Base-by-base conservation (phyloP, 2,888 invertebrate species). In the Napeogenes sylphis region DNA sequence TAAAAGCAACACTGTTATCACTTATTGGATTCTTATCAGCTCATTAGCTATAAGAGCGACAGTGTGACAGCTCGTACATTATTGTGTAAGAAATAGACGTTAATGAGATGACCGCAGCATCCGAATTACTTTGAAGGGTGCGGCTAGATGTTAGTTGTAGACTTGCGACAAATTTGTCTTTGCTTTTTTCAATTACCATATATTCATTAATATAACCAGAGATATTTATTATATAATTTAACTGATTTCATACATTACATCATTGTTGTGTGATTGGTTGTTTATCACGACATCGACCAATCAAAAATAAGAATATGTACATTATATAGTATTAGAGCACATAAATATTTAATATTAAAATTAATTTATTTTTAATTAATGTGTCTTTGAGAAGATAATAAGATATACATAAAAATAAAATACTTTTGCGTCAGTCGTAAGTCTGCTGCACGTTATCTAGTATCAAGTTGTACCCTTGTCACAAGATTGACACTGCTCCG, bases 401-500 rank as follows among this genome's bases (percentile, higher is more conserved):
- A 21, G 21, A 21, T 21, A 21, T 21, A 21, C 21, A 21, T 21
- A 21, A 21, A 21, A 1, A 21, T 21, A 21, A 21, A 21, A 21
- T 21, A 21, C 21, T 21, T 21, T 38, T 63, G 42, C 32, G 47
- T n/a, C 46, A 58, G 61, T 73, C 73, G 76, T 72, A 35, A 61
- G 80, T 79, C 68, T 79, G 69, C 55, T 65, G 38, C 69, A 68
- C 73, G 74, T 76, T 81, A 83, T 81, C 81, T 77, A 71, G 71
- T 75, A 79, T 75, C 78, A 71, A 73, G 72, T 71, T 68, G 65
- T 73, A 82, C 81, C 83, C 80, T 74, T 73, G 74, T 84, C 83
- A 82, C 66, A 55, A 68, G 67, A 73, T 74, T 78, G 81, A 82
- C 80, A 73, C 67, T 73, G 68, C 68, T 51, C 12, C 51, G 51